Conservation (phyloP, 2,888 invertebrate species). For the Oscheius sp. region DNA sequence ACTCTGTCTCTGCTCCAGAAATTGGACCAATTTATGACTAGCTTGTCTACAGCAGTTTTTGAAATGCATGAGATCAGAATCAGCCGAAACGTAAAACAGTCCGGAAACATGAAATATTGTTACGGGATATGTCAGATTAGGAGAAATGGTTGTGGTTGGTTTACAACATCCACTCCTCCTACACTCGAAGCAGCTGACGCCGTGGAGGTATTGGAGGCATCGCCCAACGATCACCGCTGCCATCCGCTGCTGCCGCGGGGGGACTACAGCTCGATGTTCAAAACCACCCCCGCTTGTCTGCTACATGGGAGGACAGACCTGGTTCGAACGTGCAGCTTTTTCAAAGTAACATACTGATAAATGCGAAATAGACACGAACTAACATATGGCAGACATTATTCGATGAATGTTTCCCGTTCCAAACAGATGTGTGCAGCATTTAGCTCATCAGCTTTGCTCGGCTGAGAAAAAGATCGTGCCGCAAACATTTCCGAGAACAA, state of each 20-base stretch:
- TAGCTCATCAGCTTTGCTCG: constrained; percentile 1
- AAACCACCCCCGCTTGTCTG: constrained; percentile 30
- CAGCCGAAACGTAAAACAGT: no score
- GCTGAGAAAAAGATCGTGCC: constrained; percentile 14
- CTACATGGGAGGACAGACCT: not conserved
- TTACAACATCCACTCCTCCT: constrained; percentile 36
- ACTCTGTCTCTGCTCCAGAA: no score
- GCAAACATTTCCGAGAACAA: constrained; percentile 1
- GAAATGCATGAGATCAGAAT: no score
- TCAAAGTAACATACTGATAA: constrained; percentile 8
- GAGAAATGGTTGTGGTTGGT: constrained; percentile 36
- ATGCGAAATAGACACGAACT: constrained; percentile 4
- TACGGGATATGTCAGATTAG: constrained; percentile 24
- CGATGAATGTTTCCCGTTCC: constrained; percentile 25
- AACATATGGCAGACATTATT: constrained; percentile 26
- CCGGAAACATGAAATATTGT: constrained; percentile 1
- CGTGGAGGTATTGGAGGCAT: constrained; percentile 30
- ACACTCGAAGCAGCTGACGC: constrained; percentile 34
- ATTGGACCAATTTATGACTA: no score
- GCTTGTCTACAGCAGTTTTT: no score
- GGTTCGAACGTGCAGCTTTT: not conserved
- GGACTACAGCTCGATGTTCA: constrained; percentile 23
- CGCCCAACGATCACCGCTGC: constrained; percentile 34
- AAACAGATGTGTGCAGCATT: constrained; percentile 21
- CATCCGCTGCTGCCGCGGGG: constrained; percentile 8